Conservation (phyloP, 2,797 vertebrate genomes). For the Poecilia picta region DNA sequence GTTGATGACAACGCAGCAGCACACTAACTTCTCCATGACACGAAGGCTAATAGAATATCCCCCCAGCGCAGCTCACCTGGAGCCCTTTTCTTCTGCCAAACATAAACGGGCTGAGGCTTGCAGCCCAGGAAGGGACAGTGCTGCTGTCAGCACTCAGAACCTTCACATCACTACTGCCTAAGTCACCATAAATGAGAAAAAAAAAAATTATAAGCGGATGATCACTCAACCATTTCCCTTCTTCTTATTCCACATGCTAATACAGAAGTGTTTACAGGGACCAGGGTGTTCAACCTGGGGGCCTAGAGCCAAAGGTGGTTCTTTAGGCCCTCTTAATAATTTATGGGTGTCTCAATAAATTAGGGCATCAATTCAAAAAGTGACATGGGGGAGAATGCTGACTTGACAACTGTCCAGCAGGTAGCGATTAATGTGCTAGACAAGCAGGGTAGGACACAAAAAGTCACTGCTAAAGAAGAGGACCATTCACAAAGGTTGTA, state of each 20-base stretch:
- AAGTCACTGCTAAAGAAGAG: neutral
- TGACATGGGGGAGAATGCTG: neutral
- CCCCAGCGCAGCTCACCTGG: slow-evolving; percentile 40
- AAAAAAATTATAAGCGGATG: slow-evolving; percentile 12
- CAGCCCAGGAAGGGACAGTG: slow-evolving; percentile 24
- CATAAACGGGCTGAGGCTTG: slow-evolving; percentile 20
- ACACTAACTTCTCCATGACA: slow-evolving; percentile 50
- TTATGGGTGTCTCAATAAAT: neutral
- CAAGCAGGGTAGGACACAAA: neutral
- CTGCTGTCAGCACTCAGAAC: slow-evolving; percentile 29
- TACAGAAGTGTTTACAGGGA: slow-evolving; percentile 10
- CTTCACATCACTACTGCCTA: slow-evolving; percentile 23
- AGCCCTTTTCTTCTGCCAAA: slow-evolving; percentile 43
- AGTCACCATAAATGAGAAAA: slow-evolving; percentile 14
- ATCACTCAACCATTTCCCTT: slow-evolving; percentile 43
- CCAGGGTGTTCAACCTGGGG: neutral
- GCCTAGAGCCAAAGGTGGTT: neutral
- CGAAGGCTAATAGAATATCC: slow-evolving; percentile 44
- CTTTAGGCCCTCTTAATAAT: neutral
- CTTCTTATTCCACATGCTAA: slow-evolving; percentile 5
- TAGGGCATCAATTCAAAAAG: neutral
- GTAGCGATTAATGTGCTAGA: neutral
- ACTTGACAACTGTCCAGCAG: neutral
- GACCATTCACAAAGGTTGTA: neutral
- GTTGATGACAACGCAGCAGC: slow-evolving; percentile 57